Evolutionary conservation across 2,113 vertebrate species (phyloP).

Genomic region (Rousettus leschenaultii): DNA sequence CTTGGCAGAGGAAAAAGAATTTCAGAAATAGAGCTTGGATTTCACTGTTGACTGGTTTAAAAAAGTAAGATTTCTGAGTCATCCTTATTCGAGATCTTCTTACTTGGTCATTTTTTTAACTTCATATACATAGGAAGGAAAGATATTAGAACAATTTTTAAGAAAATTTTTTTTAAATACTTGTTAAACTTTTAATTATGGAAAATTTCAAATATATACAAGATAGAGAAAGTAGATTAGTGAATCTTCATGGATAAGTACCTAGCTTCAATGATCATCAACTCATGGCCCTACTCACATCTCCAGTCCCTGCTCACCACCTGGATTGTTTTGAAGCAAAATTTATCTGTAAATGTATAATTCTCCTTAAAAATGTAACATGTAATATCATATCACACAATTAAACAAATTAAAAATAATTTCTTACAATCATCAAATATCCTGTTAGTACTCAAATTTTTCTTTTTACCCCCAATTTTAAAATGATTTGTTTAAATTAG

Average conservation of each 20-base stretch:
- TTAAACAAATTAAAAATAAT: background rate
- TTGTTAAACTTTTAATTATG: background rate
- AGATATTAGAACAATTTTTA: background rate
- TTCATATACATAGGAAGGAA: background rate
- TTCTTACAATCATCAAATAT: background rate
- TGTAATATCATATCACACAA: background rate
- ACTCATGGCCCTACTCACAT: background rate
- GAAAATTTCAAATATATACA: background rate
- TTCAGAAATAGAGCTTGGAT: background rate
- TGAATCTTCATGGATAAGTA: background rate
- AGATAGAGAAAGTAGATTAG: background rate
- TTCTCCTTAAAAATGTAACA: background rate
- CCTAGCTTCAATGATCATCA: background rate
- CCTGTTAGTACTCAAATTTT: background rate
- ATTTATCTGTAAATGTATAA: background rate
- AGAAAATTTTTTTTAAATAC: background rate
- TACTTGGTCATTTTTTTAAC: background rate
- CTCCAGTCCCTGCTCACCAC: background rate
- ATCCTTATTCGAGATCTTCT: conserved; percentile 9
- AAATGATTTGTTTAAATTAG: background rate
- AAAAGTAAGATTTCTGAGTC: conserved; percentile 25
- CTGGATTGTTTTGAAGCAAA: background rate
- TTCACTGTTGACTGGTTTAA: background rate
- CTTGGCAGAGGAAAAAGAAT: background rate
- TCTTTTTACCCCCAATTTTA: background rate